Evolutionary conservation across 2,888 invertebrate species (phyloP).

Genomic region (Eristalinus aeneus): DNA sequence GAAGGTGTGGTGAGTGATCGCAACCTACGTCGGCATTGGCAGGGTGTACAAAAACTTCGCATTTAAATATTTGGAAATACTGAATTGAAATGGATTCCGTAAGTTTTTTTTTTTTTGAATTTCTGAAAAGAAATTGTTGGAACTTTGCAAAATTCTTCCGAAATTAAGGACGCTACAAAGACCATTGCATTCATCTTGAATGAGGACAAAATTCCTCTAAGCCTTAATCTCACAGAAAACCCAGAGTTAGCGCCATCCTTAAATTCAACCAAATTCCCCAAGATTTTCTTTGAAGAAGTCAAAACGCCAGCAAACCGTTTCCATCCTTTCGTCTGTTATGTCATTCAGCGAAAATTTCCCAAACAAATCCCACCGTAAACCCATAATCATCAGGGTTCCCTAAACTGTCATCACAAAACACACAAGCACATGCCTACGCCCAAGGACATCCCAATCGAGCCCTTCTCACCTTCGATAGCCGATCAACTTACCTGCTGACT

Average conservation of each 20-base stretch:
- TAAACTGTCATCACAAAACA: constrained; percentile 3
- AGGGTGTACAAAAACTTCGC: background rate
- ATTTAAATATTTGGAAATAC: background rate
- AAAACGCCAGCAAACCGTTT: background rate
- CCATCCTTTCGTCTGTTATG: background rate
- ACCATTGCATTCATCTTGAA: too few species aligned
- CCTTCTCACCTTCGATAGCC: constrained; percentile 1
- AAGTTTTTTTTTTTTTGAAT: too few species aligned
- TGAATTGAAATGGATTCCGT: background rate
- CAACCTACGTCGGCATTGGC: background rate
- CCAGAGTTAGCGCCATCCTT: background rate
- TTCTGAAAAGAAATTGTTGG: too few species aligned
- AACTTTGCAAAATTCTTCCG: too few species aligned
- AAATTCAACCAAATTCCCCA: background rate
- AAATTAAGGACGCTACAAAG: too few species aligned
- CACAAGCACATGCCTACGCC: constrained; percentile 6
- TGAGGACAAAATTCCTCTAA: too few species aligned
- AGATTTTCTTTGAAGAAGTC: background rate
- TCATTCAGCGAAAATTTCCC: background rate
- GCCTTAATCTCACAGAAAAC: background rate
- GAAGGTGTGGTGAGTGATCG: background rate
- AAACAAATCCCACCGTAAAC: background rate
- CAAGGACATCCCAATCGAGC: background rate
- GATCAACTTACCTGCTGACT: constrained; percentile 5
- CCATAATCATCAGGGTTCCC: constrained; percentile 3